Conservation (phyloP, 2,888 invertebrate genomes). For the Lasioglossum marginatum region DNA sequence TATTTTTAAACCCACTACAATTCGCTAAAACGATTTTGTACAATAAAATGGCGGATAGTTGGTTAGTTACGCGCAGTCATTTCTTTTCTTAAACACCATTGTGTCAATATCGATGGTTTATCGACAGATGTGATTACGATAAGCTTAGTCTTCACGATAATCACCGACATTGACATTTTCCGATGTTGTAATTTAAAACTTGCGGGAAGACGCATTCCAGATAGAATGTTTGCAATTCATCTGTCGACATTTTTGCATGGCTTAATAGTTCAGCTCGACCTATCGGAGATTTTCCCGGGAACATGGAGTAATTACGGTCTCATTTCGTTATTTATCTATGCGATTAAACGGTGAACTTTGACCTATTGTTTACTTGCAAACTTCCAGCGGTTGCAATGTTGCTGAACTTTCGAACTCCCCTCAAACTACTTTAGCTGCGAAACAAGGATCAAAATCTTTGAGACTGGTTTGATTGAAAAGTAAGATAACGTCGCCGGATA, state of each 20-base stretch:
- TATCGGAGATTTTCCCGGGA: background rate
- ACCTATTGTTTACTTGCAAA: background rate
- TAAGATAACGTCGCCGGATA: too few relatives aligned
- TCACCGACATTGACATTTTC: constrained; percentile 37
- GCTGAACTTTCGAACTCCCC: constrained; percentile 15
- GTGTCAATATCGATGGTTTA: background rate
- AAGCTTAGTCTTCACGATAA: constrained; percentile 10
- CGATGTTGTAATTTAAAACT: constrained; percentile 11
- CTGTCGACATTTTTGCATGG: background rate
- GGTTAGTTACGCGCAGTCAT: background rate
- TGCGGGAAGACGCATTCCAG: background rate
- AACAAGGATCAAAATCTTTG: background rate
- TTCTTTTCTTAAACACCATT: background rate
- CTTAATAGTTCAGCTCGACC: background rate
- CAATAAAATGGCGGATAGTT: background rate
- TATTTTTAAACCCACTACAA: too few relatives aligned
- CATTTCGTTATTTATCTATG: constrained; percentile 1
- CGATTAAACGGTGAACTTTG: constrained; percentile 21
- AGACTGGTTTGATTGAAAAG: background rate
- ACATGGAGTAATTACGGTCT: background rate
- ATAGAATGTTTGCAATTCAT: background rate
- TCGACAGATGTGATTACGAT: constrained; percentile 3
- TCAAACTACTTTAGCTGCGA: background rate
- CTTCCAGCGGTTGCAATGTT: constrained; percentile 10
- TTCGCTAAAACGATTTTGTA: background rate